Base-by-base conservation (phyloP, 2,888 invertebrate genomes). In the Acanthosepion pharaonis region DNA sequence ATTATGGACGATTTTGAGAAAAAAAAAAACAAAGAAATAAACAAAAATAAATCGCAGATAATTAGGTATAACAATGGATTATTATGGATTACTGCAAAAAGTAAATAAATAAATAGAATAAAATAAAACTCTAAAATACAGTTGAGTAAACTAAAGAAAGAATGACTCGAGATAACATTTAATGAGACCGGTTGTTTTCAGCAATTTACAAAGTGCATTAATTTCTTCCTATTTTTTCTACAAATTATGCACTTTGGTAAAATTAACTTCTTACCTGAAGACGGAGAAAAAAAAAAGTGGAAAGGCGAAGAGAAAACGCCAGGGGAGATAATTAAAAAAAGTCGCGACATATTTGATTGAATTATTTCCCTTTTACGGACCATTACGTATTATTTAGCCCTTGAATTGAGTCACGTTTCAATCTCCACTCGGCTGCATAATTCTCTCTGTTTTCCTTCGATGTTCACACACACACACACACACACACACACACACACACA, bases 341-440 rank as follows among this genome's bases (percentile, higher is more conserved):
- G 78, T 78, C 78, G n/a, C n/a, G 78, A 78, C 78, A 78, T 78
- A 78, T 78, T 78, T 78, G 78, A 78, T 78, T 78, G 78, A 78
- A 78, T 78, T 78, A 78, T 78, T 78, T 78, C 78, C 78, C 78
- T 78, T 78, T 78, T 78, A 78, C 78, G 78, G 33, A 78, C 78
- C 33, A 78, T 78, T n/a, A 78, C n/a, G n/a, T 78, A 11, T n/a
- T 78, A 78, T 78, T 78, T 78, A n/a, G n/a, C 78, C 78, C n/a
- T 15, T n/a, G 33, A 59, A 23, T 78, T 78, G n/a, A 33, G 78
- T 78, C 78, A 78, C 78, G 78, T 78, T 78, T 78, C 59, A 20
- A 1, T 59, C 33, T 78, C 78, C n/a, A 78, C n/a, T 78, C n/a
- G 78, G n/a, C n/a, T 78, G 78, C 78, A 4, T 78, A 15, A 78